Conservation (phyloP, 2,113 vertebrate species). For the Nothocercus julius region DNA sequence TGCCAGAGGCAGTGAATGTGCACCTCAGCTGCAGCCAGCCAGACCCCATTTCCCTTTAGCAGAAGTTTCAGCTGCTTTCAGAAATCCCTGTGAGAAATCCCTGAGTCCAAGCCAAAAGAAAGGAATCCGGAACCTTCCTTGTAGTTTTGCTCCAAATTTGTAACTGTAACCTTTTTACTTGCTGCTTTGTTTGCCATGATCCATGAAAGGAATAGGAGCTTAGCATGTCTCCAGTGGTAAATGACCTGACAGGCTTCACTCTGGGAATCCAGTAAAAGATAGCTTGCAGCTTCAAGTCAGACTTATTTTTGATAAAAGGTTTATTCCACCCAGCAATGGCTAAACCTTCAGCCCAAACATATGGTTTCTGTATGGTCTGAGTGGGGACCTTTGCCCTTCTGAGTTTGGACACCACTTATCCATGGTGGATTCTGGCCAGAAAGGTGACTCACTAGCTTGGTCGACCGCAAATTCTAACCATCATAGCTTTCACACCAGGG, state of each 20-base stretch:
- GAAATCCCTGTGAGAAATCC: not conserved
- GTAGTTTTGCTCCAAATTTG: not conserved
- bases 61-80: conserved; percentile 30
- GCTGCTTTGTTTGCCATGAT: not conserved
- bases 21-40: not conserved
- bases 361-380: not conserved
- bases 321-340: not conserved
- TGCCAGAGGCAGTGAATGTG: not conserved
- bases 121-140: not conserved
- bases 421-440: not conserved
- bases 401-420: not conserved
- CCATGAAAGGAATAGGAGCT: not conserved
- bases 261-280: not conserved
- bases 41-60: not conserved
- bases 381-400: not conserved
- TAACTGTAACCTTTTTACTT: not conserved
- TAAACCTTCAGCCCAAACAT: not conserved
- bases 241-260: not conserved
- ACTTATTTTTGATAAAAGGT: not conserved
- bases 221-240: not conserved
- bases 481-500: not conserved
- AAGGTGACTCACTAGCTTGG: conserved; percentile 4
- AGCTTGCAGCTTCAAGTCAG: not conserved
- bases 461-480: not conserved
- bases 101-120: conserved; percentile 4